Evolutionary conservation across 1,140 invertebrate genomes (phyloP), one percentile per base, ranked within the genome.

Genomic region (Drosophila tristis): DNA sequence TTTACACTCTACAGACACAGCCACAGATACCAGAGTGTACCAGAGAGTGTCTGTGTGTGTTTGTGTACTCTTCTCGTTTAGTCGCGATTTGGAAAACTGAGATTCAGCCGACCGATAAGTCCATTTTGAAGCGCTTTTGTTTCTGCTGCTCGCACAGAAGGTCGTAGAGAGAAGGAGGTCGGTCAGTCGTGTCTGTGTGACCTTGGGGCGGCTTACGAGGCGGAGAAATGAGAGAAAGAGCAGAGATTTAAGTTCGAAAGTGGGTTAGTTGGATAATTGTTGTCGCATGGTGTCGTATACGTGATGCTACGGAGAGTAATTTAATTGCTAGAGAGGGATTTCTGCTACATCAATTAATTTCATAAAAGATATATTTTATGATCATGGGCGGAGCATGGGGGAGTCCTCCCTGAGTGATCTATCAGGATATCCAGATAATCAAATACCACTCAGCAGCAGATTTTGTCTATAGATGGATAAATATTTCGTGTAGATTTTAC

Each of bases 21-120:
- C 0, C 25, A 42, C 44, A 47, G 42, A 57, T 57, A 42, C 42
- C 23, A 63, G 3, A 9, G n/a, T 26, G 50, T 57, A 42, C 42
- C 23, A 63, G 3, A 9, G n/a, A 20, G 50, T 31, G 29, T 45
- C 20, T 25, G 9, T 45, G 31, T 23, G 8, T 8, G 31, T 5
- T 48, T 48, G 51, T 68, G 51, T 76, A 42, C 61, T 44, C 62
- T 26, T 50, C 58, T 73, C 57, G 64, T 71, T 81, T 79, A 72
- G 80, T 67, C 29, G 75, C 71, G 73, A 67, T 80, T 78, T 73
- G 67, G 57, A 29, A 58, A 31, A 31, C 76, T 51, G 80, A 84
- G 80, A 84, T 84, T 84, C 59, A 45, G 61, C 56, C 45, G 29
- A 49, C 59, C 76, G 80, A 84, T 84, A 84, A 85, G 72, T 79